Conservation (phyloP, 2,113 vertebrate species). For the Herpetotheres cachinnans region DNA sequence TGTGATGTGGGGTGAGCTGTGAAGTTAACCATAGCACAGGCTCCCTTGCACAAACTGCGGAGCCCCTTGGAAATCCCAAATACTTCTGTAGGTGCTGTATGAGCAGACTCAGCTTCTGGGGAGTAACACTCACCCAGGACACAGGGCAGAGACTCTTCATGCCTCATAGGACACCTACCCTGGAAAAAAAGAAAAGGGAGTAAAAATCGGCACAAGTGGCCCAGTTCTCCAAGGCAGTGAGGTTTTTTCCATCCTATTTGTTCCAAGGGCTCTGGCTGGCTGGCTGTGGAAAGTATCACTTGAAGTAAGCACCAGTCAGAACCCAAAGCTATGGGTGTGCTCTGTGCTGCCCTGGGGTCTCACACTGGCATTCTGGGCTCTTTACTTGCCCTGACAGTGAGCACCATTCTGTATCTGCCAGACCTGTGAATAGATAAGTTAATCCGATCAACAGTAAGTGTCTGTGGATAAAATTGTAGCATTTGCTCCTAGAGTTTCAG, state of each 20-base stretch:
- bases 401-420: background rate
- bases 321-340: background rate
- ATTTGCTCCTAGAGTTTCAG: background rate
- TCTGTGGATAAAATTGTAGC: background rate
- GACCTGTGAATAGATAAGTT: background rate
- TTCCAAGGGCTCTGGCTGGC: background rate
- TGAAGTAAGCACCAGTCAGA: background rate
- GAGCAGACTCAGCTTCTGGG: background rate
- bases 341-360: background rate
- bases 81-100: background rate
- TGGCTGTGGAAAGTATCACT: background rate
- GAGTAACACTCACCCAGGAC: background rate
- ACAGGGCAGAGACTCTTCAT: background rate
- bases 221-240: background rate
- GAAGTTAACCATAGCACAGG: background rate
- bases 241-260: background rate
- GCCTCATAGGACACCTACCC: background rate
- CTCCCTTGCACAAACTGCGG: background rate
- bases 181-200: background rate
- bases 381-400: accelerated
- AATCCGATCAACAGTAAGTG: background rate
- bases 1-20: background rate
- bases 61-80: background rate
- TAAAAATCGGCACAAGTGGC: background rate
- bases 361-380: background rate